Evolutionary conservation across 1,140 invertebrate genomes (phyloP), one percentile per base, ranked within the genome.

Genomic region (Drosophila nikananu): DNA sequence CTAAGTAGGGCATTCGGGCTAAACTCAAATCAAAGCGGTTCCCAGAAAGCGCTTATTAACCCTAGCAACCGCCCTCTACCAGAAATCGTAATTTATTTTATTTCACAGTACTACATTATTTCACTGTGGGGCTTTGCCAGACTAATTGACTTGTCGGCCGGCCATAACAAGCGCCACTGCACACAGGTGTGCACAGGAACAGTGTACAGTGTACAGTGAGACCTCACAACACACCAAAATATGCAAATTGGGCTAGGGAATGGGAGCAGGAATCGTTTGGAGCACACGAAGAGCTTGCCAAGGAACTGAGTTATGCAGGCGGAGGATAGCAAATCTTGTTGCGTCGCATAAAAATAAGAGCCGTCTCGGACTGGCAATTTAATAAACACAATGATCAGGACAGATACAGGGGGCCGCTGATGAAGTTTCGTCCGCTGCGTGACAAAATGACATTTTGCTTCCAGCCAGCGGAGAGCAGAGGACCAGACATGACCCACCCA

Each of bases 381-480:
- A 80, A 89, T 89, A 84, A 89, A 76, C 72, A 76, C 83, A 81
- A 84, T 84, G 71, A 86, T 86, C 64, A 77, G 46, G 62, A 60
- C 44, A 58, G 54, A 66, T 35, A 64, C 42, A 51, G 35, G n/a
- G 54, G 32, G 21, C 32, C 19, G 42, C 30, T 60, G 44, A 79
- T 55, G 78, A 81, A 70, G 74, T 78, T 87, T 74, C 64, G 73
- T 79, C 65, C 65, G 86, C 67, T 89, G 71, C 86, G 86, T 89
- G 86, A 89, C 86, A 86, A 89, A 90, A 86, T 86, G 86, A 90
- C 86, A 90, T 89, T 89, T 82, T 77, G 81, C 81, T 86, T 73
- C 67, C 66, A 66, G 67, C 49, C n/a, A n/a, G 27, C 19, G 21
- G 21, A 49, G 39, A 30, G 21, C 19, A 48, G 25, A 81, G 23